Evolutionary conservation across 2,113 vertebrate genomes (phyloP), one percentile per base, ranked within the genome.

Genomic region (Sphaerodactylus townsendi): DNA sequence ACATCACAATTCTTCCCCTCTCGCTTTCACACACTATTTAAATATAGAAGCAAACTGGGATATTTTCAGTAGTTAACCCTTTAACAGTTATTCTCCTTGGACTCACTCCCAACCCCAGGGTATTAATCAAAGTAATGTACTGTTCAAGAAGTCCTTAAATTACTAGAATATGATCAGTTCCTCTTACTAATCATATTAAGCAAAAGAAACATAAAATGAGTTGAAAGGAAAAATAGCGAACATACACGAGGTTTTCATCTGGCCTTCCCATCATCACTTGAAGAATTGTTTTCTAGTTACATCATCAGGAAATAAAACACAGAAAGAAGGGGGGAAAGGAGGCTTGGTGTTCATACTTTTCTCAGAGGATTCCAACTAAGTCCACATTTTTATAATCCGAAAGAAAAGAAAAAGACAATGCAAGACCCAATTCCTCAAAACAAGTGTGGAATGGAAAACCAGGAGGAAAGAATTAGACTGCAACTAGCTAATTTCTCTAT

Each of bases 301-400:
- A 96, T 97, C 96, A 97, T 94, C 94, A 95, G 94, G 95, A 97
- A 97, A 95, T 95, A 96, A 96, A 96, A 96, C 88, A 95, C 93
- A 93, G 90, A 94, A 84, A 90, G 85, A 87, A 89, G 28, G 87
- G 19, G 72, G 2, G 79, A 85, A 81, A 69, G 41, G 76, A 88
- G 41, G 77, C 83, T 93, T 77, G 48, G 93, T 91, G 93, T 93
- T 91, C 89, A 46, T 86, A 89, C 90, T 77, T 81, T 75, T 64
- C 81, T 85, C 48, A 37, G 81, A 93, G 83, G 87, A 85, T 74
- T 71, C 87, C 64, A 77, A 74, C 41, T 84, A 79, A 85, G 77
- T 10, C 86, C n/a, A 75, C 74, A 1, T 83, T 69, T 85, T 39
- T 64, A 69, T 66, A 81, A 75, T 0, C 15, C 75, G 48, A 19